Evolutionary conservation across 2,113 vertebrate genomes (phyloP), one percentile per base, ranked within the genome.

Genomic region (Hydrochoerus hydrochaeris): DNA sequence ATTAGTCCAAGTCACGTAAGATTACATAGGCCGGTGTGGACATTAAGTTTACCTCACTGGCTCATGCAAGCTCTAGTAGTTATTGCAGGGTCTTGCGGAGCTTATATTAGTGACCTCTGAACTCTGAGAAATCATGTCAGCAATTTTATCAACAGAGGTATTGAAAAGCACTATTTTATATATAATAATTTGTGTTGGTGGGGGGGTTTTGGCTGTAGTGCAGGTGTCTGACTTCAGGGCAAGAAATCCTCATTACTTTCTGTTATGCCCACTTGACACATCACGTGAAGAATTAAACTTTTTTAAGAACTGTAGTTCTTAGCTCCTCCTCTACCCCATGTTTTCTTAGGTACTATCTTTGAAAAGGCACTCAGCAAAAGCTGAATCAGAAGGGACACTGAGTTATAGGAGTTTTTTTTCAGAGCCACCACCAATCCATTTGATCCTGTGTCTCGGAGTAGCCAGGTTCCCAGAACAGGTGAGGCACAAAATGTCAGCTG

Each of bases 341-440:
- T 80, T 93, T 71, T 82, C 88, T 83, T 57, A 62, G 26, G 44
- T 85, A n/a, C 11, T 49, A 13, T 57, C 44, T 91, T 91, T 95
- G 85, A 63, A 88, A 84, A 95, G 35, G 14, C 26, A 78, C 26
- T 54, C 62, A 83, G 52, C 22, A 8, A 83, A 85, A 80, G 28
- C 60, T 75, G 54, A 71, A 81, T 90, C 46, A 82, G 16, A 41
- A 83, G 22, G 69, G 38, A 90, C 41, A 5, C 8, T n/a, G 44
- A 63, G 52, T 86, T 62, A n/a, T 9, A 77, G 38, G 71, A 78
- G n/a, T 30, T 13, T 2, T 58, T 88, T 95, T 73, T 60, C 54
- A 85, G 83, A 85, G 22, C 65, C 46, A 46, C 73, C 46, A 46
- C 65, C 30, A 3, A 7, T 35, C 2, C 26, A 32, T 46, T 30